Evolutionary conservation across 2,113 vertebrate genomes (phyloP).

Genomic region (Vidua macroura): DNA sequence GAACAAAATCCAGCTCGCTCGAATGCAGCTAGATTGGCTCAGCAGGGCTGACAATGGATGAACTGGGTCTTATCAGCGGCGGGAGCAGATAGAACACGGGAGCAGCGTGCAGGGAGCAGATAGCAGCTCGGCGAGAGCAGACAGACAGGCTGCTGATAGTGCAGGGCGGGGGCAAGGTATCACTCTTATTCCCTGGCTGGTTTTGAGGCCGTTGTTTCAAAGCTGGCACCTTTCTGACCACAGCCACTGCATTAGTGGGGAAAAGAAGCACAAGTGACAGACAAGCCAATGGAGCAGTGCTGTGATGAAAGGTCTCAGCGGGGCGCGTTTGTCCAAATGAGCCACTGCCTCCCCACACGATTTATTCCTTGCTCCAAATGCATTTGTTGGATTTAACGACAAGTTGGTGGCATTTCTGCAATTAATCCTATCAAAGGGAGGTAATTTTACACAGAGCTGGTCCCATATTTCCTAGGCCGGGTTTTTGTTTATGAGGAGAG

Average conservation of each 20-base stretch:
- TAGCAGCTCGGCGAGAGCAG: conserved; percentile 4
- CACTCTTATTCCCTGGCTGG: background rate
- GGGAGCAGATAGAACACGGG: conserved; percentile 33
- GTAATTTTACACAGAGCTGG: background rate
- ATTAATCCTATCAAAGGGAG: conserved; percentile 49
- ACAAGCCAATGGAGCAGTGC: background rate
- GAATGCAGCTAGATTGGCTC: conserved; percentile 47
- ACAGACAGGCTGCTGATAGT: background rate
- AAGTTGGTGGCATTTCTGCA: conserved; percentile 45
- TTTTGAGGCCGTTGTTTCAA: conserved; percentile 16
- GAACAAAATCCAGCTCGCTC: conserved; percentile 56
- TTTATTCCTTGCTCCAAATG: conserved; percentile 44
- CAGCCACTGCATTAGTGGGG: background rate
- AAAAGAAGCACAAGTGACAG: background rate
- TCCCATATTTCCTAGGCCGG: background rate
- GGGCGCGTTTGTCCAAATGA: background rate
- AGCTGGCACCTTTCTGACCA: conserved; percentile 20
- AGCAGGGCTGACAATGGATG: conserved; percentile 42
- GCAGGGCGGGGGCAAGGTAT: rapidly evolving
- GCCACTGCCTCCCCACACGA: background rate
- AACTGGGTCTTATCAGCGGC: conserved; percentile 26
- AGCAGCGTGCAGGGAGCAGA: conserved; percentile 45
- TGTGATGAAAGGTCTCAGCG: conserved; percentile 3
- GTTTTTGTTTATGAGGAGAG: conserved; percentile 19
- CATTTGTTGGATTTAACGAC: conserved; percentile 53